phyloP scores from a whole-genome alignment of 2,888 invertebrate genomes.

The Amblyjoppa fuscipennis region DNA sequence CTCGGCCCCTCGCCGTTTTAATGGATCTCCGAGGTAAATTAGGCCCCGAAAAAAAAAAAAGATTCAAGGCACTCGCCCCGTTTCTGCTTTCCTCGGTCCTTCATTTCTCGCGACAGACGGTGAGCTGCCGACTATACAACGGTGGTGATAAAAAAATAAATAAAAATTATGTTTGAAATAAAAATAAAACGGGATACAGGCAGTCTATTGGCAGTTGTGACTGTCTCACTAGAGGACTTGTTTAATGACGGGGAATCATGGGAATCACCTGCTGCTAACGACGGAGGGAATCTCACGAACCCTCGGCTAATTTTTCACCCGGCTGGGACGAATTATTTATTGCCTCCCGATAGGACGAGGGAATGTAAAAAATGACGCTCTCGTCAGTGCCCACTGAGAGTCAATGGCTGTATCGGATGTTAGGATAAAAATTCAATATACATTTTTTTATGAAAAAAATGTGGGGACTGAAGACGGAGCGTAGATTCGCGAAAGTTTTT shows the following conservation, averaged over 20 bases:
- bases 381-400: not conserved
- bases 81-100: conserved; percentile 11
- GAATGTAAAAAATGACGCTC: not conserved
- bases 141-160: conserved; percentile 28
- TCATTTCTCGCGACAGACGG: conserved; percentile 18
- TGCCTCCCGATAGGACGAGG: not conserved
- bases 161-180: not conserved
- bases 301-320: conserved; percentile 61
- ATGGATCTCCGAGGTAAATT: conserved; percentile 57
- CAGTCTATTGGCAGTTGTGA: conserved; percentile 7
- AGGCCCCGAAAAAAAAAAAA: conserved; percentile 37
- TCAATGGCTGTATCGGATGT: not conserved
- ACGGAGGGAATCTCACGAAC: conserved; percentile 23
- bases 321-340: conserved; percentile 4
- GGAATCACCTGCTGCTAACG: conserved; percentile 30
- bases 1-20: conserved; percentile 47
- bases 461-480: no score
- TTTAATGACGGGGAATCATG: conserved; percentile 20
- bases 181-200: conserved; percentile 12
- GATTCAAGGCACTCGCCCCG: conserved; percentile 16
- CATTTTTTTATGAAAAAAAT: no score
- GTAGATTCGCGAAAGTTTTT: no score
- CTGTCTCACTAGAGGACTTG: not conserved
- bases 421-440: not conserved
- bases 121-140: conserved; percentile 17